Evolutionary conservation across 2,888 invertebrate species (phyloP).

Genomic region (Bembecia ichneumoniformis): DNA sequence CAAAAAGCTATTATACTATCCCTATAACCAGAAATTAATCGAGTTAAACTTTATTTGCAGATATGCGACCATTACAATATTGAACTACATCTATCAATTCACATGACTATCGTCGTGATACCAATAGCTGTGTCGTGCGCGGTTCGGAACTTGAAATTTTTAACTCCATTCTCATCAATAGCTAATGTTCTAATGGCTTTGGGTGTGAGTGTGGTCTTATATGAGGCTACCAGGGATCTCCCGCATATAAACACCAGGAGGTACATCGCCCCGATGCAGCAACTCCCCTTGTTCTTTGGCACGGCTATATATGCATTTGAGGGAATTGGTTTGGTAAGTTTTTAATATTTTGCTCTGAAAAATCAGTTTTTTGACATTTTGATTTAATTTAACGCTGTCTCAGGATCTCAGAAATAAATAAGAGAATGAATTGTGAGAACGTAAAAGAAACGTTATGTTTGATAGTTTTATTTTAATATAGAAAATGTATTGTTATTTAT

Average conservation of each 20-base stretch:
- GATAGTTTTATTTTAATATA: too few relatives aligned
- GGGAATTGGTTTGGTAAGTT: slow-evolving; percentile 89
- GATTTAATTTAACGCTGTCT: too few relatives aligned
- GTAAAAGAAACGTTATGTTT: too few relatives aligned
- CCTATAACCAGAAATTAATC: too few relatives aligned
- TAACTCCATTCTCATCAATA: slow-evolving; percentile 92
- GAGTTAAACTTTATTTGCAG: slow-evolving; percentile 49
- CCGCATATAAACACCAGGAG: slow-evolving; percentile 74
- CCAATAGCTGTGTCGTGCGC: slow-evolving; percentile 82
- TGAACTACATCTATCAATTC: slow-evolving; percentile 75
- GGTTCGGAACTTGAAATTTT: slow-evolving; percentile 87
- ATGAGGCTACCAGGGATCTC: slow-evolving; percentile 81
- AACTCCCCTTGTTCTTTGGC: slow-evolving; percentile 92
- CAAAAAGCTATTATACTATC: too few relatives aligned
- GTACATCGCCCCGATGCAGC: slow-evolving; percentile 74
- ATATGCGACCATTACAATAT: slow-evolving; percentile 77
- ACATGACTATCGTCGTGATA: slow-evolving; percentile 81
- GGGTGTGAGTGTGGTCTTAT: slow-evolving; percentile 83
- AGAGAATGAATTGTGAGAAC: too few relatives aligned
- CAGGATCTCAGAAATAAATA: too few relatives aligned
- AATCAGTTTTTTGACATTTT: too few relatives aligned
- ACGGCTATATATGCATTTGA: slow-evolving; percentile 97
- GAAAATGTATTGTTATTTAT: too few relatives aligned
- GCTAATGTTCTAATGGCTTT: slow-evolving; percentile 87
- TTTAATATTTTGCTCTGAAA: background rate